Percentiles rank a stretch among this genome's conserved stretches.
phyloP scores from a whole-genome alignment of 2,797 vertebrate species.

The Amblyraja radiata region DNA sequence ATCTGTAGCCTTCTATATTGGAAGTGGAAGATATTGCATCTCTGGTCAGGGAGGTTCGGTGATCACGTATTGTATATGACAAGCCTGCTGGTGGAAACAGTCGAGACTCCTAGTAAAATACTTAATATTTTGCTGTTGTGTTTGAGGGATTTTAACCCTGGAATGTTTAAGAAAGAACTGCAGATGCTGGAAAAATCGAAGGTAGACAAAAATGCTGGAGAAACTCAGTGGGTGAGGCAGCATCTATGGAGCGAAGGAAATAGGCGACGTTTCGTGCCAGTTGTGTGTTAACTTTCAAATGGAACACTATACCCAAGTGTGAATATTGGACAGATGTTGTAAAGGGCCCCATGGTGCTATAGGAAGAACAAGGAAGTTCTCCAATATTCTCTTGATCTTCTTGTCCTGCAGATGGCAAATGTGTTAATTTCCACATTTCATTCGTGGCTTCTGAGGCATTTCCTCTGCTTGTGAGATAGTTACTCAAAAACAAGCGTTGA shows the following conservation, averaged over 20 bases:
- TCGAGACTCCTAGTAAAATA: not conserved
- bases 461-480: not conserved
- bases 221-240: too few species aligned
- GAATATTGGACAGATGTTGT: not conserved
- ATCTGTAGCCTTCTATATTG: not conserved
- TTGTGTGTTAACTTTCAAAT: not conserved
- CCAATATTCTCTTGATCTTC: not conserved
- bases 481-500: not conserved
- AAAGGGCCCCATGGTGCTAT: not conserved
- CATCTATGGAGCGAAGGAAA: too few species aligned
- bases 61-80: not conserved
- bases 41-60: not conserved
- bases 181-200: too few species aligned
- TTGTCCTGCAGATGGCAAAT: not conserved
- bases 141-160: too few species aligned
- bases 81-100: not conserved
- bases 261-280: too few species aligned
- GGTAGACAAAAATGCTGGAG: too few species aligned
- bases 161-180: too few species aligned
- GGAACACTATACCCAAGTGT: not conserved
- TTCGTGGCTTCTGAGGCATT: not conserved
- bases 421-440: too few species aligned
- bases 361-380: not conserved
- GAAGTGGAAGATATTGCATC: not conserved
- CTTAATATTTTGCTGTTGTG: too few species aligned